Evolutionary conservation across 1,140 invertebrate genomes (phyloP).

Genomic region (Drosophila lacertosa): DNA sequence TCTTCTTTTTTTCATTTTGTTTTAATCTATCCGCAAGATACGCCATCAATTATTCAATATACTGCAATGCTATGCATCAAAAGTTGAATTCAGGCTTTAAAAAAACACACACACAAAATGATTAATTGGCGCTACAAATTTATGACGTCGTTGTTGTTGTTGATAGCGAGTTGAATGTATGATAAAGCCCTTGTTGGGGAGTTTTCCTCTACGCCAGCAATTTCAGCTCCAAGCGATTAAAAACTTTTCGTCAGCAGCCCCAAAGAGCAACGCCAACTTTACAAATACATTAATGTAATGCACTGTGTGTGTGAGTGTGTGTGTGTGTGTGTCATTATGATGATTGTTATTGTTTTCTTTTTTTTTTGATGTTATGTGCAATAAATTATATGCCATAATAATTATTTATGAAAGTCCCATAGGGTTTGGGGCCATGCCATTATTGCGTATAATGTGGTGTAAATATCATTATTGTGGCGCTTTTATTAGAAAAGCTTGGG

Average conservation of each 20-base stretch:
- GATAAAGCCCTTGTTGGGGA: conserved; percentile 57
- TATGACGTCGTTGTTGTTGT: conserved; percentile 59
- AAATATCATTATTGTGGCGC: conserved; percentile 37
- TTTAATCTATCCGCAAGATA: conserved; percentile 62
- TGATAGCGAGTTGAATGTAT: conserved; percentile 79
- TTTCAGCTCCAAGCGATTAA: conserved; percentile 56
- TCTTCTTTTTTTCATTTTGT: no score
- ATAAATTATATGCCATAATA: conserved; percentile 77
- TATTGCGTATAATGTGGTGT: conserved; percentile 36
- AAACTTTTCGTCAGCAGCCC: conserved; percentile 69
- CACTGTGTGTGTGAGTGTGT: conserved; percentile 27
- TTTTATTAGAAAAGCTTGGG: conserved; percentile 22
- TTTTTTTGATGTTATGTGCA: no score
- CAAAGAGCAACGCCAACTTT: conserved; percentile 47
- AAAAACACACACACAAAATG: conserved; percentile 42
- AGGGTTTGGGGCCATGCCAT: conserved; percentile 17
- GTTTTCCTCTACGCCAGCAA: conserved; percentile 12
- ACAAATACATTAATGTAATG: conserved; percentile 67
- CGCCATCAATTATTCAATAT: conserved; percentile 69
- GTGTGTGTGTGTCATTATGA: conserved; percentile 50
- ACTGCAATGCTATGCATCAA: conserved; percentile 60
- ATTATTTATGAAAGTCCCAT: conserved; percentile 65
- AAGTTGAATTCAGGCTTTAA: conserved; percentile 9
- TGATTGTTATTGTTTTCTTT: conserved; percentile 67
- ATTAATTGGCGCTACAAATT: conserved; percentile 82